phyloP scores from a whole-genome alignment of 2,797 vertebrate species.

The Microctenopoma stevenorrisi region DNA sequence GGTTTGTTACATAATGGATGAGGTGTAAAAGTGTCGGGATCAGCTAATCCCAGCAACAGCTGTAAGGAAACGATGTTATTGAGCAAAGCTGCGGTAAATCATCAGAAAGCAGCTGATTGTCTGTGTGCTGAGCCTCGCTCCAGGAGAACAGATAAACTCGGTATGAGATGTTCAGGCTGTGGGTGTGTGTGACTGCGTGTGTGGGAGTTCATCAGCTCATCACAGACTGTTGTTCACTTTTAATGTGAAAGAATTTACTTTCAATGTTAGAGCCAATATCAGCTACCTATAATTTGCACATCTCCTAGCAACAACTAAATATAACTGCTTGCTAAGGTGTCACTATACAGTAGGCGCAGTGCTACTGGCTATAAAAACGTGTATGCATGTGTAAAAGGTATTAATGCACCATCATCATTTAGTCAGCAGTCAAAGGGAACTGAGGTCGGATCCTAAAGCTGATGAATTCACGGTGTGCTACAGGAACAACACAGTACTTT shows the following conservation, averaged over 20 bases:
- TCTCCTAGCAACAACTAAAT: slow-evolving; percentile 87
- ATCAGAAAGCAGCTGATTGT: slow-evolving; percentile 11
- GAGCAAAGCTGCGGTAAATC: background rate
- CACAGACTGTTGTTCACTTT: slow-evolving; percentile 66
- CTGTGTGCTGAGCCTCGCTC: slow-evolving; percentile 20
- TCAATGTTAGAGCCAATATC: slow-evolving; percentile 68
- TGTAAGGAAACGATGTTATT: slow-evolving; percentile 7
- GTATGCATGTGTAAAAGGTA: no score
- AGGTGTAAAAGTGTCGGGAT: background rate
- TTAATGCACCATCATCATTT: no score
- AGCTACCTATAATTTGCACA: slow-evolving; percentile 78
- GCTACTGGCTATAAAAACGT: slow-evolving; percentile 22
- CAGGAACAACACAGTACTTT: background rate
- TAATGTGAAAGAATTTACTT: slow-evolving; percentile 70
- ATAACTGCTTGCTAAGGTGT: slow-evolving; percentile 76
- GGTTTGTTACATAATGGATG: slow-evolving; percentile 1
- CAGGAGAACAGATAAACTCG: slow-evolving; percentile 26
- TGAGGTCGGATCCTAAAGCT: background rate
- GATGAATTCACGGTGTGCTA: background rate
- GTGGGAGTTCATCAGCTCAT: slow-evolving; percentile 65
- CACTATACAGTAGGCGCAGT: slow-evolving; percentile 45
- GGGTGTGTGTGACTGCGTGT: slow-evolving; percentile 52
- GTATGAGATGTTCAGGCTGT: slow-evolving; percentile 43
- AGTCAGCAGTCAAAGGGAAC: no score
- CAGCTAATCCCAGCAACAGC: background rate